Base-by-base conservation (phyloP, 2,888 invertebrate species). In the Anorthoa munda region DNA sequence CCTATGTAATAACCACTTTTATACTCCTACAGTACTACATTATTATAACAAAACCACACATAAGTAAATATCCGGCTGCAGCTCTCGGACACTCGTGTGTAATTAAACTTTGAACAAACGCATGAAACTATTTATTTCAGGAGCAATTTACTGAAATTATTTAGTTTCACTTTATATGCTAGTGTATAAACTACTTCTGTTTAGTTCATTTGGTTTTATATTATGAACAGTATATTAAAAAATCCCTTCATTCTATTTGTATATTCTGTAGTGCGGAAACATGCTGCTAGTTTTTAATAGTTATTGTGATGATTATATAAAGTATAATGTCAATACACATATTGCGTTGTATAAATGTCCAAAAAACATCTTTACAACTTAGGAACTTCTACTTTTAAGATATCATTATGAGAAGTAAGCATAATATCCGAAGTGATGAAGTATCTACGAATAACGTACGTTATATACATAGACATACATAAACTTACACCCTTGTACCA, bases 111-210 rank as follows among this genome's bases (percentile, higher is more conserved):
- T n/a, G 45, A 23, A 50, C 18, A 45, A 56, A 58, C 51, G n/a
- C 69, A 39, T 77, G 45, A 61, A 50, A 61, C 50, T 68, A 61
- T 77, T 63, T 17, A 17, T 68, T 61, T 61, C 50, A 56, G 9
- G 23, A 31, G 45, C n/a, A 17, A 31, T 61, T 17, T 31, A 77
- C 56, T 68, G 31, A 61, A 77, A 46, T 51, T 50, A 51, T 77
- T 70, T 9, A 51, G 11, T 21, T n/a, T 56, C 50, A n/a, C 2
- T 69, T 39, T 13, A 26, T 46, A 46, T 9, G 7, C 12, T 13
- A 21, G 7, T 59, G 7, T n/a, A 15, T 46, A 17, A 9, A n/a
- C 2, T 56, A 48, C n/a, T 67, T 39, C 15, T 77, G 51, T 48
- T 7, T 23, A 39, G 9, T 39, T n/a, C 17, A 56, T 58, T 17